A percentile compares a stretch with the other conserved stretches of the same genome.
phyloP scores from a whole-genome alignment of 2,797 vertebrate genomes.

The Crocidura indochinensis region DNA sequence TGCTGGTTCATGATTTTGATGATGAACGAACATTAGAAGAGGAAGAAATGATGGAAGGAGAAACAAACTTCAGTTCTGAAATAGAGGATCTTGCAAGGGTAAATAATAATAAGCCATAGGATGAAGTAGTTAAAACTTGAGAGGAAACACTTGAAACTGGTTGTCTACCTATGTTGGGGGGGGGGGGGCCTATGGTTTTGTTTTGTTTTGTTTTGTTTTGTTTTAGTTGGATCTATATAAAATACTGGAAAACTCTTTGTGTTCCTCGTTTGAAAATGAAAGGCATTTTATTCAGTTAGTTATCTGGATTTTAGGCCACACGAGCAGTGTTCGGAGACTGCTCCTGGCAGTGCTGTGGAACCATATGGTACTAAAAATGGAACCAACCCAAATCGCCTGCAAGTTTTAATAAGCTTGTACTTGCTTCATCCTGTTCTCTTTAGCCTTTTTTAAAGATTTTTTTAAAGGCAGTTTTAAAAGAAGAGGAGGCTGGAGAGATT shows the following conservation, averaged over 20 bases:
- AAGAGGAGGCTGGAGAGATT: too few relatives aligned
- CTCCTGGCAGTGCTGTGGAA: too few relatives aligned
- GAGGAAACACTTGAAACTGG: slow-evolving; percentile 31
- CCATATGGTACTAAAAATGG: too few relatives aligned
- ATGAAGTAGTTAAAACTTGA: slow-evolving; percentile 46
- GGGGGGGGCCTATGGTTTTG: not conserved
- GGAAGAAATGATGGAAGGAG: slow-evolving; percentile 98
- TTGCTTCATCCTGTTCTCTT: too few relatives aligned
- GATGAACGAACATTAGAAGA: slow-evolving; percentile 98
- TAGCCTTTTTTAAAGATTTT: not conserved
- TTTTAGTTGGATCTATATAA: not conserved
- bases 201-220: too few relatives aligned
- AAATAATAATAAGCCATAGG: slow-evolving; percentile 84
- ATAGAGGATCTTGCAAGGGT: slow-evolving; percentile 98
- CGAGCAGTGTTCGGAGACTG: too few relatives aligned
- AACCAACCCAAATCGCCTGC: too few relatives aligned
- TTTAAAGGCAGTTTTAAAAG: too few relatives aligned
- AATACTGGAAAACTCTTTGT: slow-evolving; percentile 36
- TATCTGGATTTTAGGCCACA: too few relatives aligned
- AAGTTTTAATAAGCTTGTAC: too few relatives aligned
- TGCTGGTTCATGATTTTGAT: slow-evolving; percentile 99
- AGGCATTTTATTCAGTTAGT: too few relatives aligned
- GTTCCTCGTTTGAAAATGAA: slow-evolving; percentile 21
- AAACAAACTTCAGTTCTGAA: slow-evolving; percentile 96
- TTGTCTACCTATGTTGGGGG: not conserved